phyloP scores from a whole-genome alignment of 30 jellyfish, hydroid and myxozoan genomes.

The Mastigias papua region DNA sequence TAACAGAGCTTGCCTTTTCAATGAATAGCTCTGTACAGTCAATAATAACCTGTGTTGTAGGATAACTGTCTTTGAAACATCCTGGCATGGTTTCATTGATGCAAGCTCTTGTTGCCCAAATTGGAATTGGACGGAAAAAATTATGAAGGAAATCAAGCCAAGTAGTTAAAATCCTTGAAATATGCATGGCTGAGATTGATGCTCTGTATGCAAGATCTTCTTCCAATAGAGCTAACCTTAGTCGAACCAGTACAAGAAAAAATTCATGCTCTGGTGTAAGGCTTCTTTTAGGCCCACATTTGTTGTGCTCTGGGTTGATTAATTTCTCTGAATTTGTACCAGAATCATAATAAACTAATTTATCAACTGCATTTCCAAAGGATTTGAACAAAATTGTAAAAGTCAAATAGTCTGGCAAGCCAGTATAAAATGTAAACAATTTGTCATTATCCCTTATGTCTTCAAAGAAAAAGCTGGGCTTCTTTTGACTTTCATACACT shows the following conservation, averaged over 20 bases:
- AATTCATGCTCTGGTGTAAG: slow-evolving; percentile 62
- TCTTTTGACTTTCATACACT: slow-evolving; percentile 2
- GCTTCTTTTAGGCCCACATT: slow-evolving; percentile 57
- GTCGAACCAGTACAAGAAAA: slow-evolving; percentile 59
- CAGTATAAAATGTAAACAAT: slow-evolving; percentile 57
- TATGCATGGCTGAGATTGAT: slow-evolving; percentile 19
- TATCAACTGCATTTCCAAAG: slow-evolving; percentile 13
- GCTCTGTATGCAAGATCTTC: slow-evolving; percentile 65
- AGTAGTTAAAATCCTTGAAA: slow-evolving; percentile 39
- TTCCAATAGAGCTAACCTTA: slow-evolving; percentile 57
- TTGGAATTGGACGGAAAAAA: slow-evolving; percentile 47
- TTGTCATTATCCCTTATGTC: slow-evolving; percentile 19
- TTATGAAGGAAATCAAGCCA: slow-evolving; percentile 61
- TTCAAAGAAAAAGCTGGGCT: slow-evolving; percentile 7
- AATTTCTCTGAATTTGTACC: slow-evolving; percentile 22
- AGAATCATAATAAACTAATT: slow-evolving; percentile 24
- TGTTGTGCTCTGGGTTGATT: slow-evolving; percentile 9
- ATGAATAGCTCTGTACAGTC: slow-evolving; percentile 77
- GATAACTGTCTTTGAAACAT: slow-evolving; percentile 57
- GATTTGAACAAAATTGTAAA: slow-evolving; percentile 51
- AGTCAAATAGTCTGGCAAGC: slow-evolving; percentile 34
- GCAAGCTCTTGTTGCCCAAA: slow-evolving; percentile 56
- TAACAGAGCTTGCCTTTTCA: slow-evolving; percentile 71
- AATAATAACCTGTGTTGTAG: slow-evolving; percentile 56
- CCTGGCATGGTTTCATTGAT: slow-evolving; percentile 68